Evolutionary conservation across 2,797 vertebrate genomes (phyloP).

Genomic region (Paramormyrops hopkinsi): DNA sequence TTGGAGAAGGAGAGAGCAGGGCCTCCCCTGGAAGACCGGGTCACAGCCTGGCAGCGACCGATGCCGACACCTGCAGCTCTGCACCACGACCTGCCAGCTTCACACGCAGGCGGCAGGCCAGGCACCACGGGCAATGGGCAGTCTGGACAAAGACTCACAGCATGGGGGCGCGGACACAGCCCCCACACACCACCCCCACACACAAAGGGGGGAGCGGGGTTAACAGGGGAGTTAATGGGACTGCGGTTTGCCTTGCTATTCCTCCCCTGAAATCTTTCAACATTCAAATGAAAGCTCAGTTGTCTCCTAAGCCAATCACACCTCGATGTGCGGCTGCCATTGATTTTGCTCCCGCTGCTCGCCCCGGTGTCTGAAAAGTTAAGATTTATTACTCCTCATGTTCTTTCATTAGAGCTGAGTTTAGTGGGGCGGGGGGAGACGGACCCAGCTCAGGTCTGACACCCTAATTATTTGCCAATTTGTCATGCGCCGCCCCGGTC

Average conservation of each 20-base stretch:
- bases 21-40: not conserved
- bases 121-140: not conserved
- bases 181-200: not conserved
- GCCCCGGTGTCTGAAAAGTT: conserved; percentile 4
- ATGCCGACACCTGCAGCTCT: not conserved
- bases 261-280: not conserved
- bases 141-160: not conserved
- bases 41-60: not conserved
- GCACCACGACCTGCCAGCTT: not conserved
- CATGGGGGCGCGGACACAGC: not conserved
- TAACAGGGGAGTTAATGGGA: not conserved
- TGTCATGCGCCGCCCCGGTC: not conserved
- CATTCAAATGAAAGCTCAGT: conserved; percentile 5
- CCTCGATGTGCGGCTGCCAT: not conserved
- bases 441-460: not conserved
- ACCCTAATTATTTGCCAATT: conserved; percentile 20
- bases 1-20: not conserved
- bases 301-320: not conserved
- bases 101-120: not conserved
- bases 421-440: not conserved
- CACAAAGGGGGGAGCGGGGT: not conserved
- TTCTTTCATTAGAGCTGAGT: conserved; percentile 12
- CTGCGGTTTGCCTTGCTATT: not conserved
- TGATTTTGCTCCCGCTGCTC: not conserved
- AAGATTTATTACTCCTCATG: conserved; percentile 19